These are phyloP conservation scores for Phasia obesa DNA, from an alignment of 2,888 invertebrate genomes.

Conservation along the genomic window DNA sequence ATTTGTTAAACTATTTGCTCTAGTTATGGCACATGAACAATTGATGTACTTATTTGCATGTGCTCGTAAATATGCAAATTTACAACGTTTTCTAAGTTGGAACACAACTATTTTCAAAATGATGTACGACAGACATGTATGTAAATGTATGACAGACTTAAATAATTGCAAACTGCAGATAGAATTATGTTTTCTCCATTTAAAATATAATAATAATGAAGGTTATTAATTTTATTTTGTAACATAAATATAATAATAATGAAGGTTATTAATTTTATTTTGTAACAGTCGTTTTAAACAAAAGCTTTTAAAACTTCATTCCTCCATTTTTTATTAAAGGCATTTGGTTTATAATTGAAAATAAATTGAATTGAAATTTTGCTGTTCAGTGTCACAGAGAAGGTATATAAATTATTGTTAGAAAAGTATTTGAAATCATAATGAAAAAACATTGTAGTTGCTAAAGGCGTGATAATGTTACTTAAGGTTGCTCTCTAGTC, in stretches of 20 bases:
- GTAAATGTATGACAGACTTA: background rate
- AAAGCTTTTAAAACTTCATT: too few species aligned
- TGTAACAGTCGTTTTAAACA: background rate
- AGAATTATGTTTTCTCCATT: background rate
- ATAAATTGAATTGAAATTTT: too few species aligned
- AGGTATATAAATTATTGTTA: too few species aligned
- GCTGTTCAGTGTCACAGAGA: too few species aligned
- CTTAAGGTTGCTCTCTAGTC: background rate
- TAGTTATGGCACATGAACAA: background rate
- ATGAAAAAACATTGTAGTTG: too few species aligned
- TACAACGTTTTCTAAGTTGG: background rate
- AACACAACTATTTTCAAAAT: background rate
- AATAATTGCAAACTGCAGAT: constrained; percentile 3
- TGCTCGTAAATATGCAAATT: constrained; percentile 7
- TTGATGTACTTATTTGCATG: constrained; percentile 1
- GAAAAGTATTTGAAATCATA: too few species aligned
- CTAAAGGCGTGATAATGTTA: too few species aligned
- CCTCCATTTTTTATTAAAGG: too few species aligned
- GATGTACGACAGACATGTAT: too few species aligned
- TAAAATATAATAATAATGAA: background rate
- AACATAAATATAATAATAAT: background rate
- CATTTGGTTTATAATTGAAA: too few species aligned
- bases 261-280: background rate
- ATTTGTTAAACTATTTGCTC: constrained; percentile 1
- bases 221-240: background rate